Conservation (phyloP, 64 coral and sea anemone species). For the Acropora tenuis region DNA sequence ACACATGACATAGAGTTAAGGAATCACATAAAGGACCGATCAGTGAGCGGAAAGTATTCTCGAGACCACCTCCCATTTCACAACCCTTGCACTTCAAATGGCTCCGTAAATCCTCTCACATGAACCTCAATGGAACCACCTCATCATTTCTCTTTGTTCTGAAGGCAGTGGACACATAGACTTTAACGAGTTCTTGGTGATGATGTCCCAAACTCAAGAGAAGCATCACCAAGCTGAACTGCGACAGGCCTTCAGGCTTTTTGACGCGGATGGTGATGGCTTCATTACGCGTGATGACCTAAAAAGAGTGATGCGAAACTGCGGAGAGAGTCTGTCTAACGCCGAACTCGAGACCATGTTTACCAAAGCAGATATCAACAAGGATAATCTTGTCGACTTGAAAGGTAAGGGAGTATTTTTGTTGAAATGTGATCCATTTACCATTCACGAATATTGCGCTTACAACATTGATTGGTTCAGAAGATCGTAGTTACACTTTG, state of each 20-base stretch:
- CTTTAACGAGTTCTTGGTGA: slow-evolving; percentile 46
- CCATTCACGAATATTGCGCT: too few relatives aligned
- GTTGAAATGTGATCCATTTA: too few relatives aligned
- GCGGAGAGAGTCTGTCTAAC: slow-evolving; percentile 35
- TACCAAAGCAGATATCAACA: slow-evolving; percentile 55
- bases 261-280: slow-evolving; percentile 31
- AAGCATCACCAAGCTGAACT: slow-evolving; percentile 5
- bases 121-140: too few relatives aligned
- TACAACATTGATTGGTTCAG: too few relatives aligned
- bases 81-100: not conserved
- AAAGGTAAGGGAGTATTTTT: slow-evolving; percentile 22
- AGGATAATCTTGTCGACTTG: slow-evolving; percentile 48
- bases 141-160: not conserved
- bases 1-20: too few relatives aligned
- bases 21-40: too few relatives aligned
- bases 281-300: slow-evolving; percentile 51
- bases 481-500: too few relatives aligned
- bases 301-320: slow-evolving; percentile 40
- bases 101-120: not conserved
- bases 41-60: too few relatives aligned
- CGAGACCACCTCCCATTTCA: too few relatives aligned
- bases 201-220: slow-evolving; percentile 32
- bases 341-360: slow-evolving; percentile 28
- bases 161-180: slow-evolving; percentile 31
- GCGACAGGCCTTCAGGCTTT: slow-evolving; percentile 34